Conservation (phyloP, 1,140 invertebrate species). For the Megalopta genalis region DNA sequence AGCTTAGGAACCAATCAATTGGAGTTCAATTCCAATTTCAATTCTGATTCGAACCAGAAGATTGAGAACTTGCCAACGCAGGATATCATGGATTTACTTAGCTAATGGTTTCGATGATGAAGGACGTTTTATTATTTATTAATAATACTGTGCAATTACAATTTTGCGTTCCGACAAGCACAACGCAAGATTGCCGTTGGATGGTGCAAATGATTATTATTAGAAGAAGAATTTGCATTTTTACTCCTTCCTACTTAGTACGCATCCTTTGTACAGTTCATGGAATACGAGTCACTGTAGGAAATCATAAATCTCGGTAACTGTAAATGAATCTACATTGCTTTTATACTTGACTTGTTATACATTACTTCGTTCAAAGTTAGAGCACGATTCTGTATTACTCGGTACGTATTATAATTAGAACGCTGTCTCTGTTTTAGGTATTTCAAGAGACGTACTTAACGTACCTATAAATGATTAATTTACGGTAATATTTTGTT, state of each 20-base stretch:
- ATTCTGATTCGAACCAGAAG: slow-evolving; percentile 36
- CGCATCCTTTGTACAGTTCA: not conserved
- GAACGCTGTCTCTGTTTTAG: not conserved
- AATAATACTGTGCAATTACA: not conserved
- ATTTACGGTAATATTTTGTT: not conserved
- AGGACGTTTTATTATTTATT: not conserved
- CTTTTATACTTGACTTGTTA: not conserved
- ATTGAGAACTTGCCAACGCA: slow-evolving; percentile 35
- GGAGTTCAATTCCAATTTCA: slow-evolving; percentile 46
- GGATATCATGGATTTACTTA: slow-evolving; percentile 61
- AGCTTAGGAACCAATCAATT: slow-evolving; percentile 36
- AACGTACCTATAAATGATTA: not conserved
- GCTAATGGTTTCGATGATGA: slow-evolving; percentile 44
- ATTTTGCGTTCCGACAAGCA: not conserved
- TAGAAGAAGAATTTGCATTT: not conserved
- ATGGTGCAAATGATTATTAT: not conserved
- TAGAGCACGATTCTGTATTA: not conserved
- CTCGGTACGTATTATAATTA: not conserved
- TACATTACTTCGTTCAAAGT: not conserved
- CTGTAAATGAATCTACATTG: not conserved
- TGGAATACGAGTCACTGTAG: not conserved
- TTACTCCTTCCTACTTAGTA: not conserved
- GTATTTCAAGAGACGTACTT: not conserved
- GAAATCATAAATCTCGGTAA: not conserved
- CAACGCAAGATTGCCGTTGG: too few species aligned